phyloP scores from a whole-genome alignment of 2,888 invertebrate species.

The Heteromyza rotundicornis region DNA sequence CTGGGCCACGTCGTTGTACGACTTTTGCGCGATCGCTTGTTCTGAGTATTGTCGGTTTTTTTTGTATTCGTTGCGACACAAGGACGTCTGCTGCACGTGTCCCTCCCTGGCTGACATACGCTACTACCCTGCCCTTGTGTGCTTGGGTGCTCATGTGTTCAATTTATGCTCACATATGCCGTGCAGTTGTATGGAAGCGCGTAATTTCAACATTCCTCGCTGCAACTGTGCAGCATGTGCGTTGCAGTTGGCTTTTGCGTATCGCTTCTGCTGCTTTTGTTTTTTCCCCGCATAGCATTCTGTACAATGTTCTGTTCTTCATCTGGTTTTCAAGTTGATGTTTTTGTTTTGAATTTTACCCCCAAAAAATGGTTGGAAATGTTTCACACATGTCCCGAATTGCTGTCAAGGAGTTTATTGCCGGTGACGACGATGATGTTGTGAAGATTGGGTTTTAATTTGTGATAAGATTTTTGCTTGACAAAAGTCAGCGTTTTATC shows the following conservation, averaged over 20 bases:
- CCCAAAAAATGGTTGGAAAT: neutral
- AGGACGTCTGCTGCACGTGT: conserved; percentile 15
- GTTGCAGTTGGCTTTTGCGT: neutral
- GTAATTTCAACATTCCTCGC: neutral
- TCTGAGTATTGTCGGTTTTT: too few species aligned
- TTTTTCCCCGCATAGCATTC: neutral
- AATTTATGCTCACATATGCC: neutral
- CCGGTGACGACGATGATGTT: too few species aligned
- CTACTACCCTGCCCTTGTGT: too few species aligned
- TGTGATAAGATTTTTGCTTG: too few species aligned
- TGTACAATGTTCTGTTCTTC: neutral
- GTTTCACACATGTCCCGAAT: conserved; percentile 1
- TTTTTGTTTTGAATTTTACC: neutral
- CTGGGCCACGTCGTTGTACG: too few species aligned
- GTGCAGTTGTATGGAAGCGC: neutral
- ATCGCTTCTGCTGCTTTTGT: neutral
- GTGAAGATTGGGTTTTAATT: too few species aligned
- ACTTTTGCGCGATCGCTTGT: too few species aligned
- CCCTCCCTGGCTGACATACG: too few species aligned
- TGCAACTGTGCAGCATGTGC: conserved; percentile 6
- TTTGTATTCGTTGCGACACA: conserved; percentile 9
- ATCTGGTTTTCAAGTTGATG: neutral
- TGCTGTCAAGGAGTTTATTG: too few species aligned
- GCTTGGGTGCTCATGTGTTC: neutral
- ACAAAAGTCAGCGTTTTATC: too few species aligned